Evolutionary conservation across 2,797 vertebrate species (phyloP).

Genomic region (Allobates femoralis): DNA sequence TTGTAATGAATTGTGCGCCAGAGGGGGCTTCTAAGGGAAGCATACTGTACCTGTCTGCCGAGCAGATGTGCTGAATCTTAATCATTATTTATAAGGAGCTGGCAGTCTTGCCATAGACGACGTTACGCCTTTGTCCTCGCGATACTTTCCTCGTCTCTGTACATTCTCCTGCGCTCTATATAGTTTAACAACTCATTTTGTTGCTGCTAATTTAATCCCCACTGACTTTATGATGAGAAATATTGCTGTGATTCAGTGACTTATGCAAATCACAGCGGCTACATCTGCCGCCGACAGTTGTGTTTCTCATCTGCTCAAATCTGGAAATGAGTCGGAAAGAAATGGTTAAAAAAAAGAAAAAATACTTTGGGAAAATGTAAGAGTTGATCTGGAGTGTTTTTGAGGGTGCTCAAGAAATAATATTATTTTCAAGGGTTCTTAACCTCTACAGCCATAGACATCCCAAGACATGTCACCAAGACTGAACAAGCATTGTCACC

Average conservation of each 20-base stretch:
- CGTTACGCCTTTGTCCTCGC: background rate
- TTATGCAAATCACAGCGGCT: slow-evolving; percentile 18
- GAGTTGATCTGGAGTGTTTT: background rate
- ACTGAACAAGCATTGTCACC: too few species aligned
- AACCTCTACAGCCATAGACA: too few species aligned
- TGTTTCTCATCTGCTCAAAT: slow-evolving; percentile 19
- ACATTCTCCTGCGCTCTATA: slow-evolving; percentile 12
- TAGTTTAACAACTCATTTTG: slow-evolving; percentile 37
- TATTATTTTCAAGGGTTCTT: background rate
- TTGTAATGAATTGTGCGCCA: background rate
- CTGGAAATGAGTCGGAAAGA: background rate
- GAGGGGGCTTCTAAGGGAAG: slow-evolving; percentile 15
- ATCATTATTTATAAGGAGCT: slow-evolving; percentile 28
- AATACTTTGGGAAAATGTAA: background rate
- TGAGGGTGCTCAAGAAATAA: background rate
- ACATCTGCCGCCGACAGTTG: slow-evolving; percentile 6
- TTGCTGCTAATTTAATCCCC: slow-evolving; percentile 26
- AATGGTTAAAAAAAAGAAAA: background rate
- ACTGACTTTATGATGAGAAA: slow-evolving; percentile 31
- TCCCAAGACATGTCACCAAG: too few species aligned
- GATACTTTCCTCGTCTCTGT: background rate
- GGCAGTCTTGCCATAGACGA: background rate
- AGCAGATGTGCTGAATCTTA: slow-evolving; percentile 38
- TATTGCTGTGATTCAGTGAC: slow-evolving; percentile 20
- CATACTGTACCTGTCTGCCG: slow-evolving; percentile 23